phyloP scores from a whole-genome alignment of 2,113 vertebrate genomes.

The Canis aureus region DNA sequence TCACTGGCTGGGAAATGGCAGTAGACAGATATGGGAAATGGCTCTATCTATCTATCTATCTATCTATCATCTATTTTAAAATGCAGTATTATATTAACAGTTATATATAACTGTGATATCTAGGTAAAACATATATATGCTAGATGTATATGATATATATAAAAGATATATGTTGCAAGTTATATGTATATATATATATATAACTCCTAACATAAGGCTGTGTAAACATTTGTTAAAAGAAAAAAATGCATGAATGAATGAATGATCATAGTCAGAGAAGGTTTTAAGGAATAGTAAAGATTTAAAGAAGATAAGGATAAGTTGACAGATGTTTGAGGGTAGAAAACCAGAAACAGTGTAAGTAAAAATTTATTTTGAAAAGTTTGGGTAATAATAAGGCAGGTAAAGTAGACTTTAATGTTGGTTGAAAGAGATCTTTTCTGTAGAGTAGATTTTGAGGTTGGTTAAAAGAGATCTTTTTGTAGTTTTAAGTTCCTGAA shows the following conservation, averaged over 20 bases:
- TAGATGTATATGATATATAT: background rate
- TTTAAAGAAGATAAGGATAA: background rate
- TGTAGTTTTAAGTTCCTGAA: background rate
- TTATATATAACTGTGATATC: background rate
- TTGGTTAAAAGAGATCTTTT: background rate
- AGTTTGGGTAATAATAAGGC: background rate
- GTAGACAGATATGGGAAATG: background rate
- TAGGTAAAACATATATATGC: background rate
- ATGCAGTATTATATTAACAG: background rate
- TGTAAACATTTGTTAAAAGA: constrained; percentile 11
- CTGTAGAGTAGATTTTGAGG: background rate
- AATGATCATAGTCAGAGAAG: background rate
- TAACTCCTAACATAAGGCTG: background rate
- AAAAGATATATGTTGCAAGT: background rate
- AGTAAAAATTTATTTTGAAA: background rate
- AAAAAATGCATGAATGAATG: background rate
- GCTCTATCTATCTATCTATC: background rate
- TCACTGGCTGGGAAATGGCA: background rate
- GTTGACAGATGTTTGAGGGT: background rate
- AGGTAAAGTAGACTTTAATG: background rate
- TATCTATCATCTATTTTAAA: background rate
- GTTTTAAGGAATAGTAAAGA: background rate
- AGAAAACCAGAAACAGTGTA: background rate
- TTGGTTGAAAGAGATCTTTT: background rate
- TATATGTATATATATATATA: background rate